phyloP scores from a whole-genome alignment of 2,888 invertebrate genomes.

The Microplitis manilae region DNA sequence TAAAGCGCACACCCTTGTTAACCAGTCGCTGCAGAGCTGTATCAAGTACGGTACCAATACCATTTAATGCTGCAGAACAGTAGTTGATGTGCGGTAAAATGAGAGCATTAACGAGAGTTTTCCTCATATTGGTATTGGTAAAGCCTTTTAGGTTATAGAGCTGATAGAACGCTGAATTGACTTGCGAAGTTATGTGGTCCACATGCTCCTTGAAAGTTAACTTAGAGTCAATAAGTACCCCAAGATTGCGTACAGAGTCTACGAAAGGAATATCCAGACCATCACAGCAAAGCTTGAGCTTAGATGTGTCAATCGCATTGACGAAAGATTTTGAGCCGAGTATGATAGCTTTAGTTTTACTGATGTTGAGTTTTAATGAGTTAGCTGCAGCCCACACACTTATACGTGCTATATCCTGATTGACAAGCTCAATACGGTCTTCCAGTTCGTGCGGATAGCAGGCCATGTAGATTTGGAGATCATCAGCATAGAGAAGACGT shows the following conservation, averaged over 20 bases:
- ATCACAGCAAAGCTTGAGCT: neutral
- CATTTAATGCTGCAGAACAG: neutral
- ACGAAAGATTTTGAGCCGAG: constrained; percentile 20
- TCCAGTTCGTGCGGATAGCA: constrained; percentile 5
- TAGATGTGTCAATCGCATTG: constrained; percentile 1
- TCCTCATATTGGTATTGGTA: neutral
- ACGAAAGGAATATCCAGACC: neutral
- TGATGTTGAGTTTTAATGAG: neutral
- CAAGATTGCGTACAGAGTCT: constrained; percentile 18
- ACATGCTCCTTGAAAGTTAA: neutral
- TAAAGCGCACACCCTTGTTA: neutral
- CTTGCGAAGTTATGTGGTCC: neutral
- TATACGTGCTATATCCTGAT: neutral
- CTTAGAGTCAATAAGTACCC: constrained; percentile 11
- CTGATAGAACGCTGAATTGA: neutral
- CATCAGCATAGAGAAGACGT: constrained; percentile 3
- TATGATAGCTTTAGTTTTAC: constrained; percentile 27
- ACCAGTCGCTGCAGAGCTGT: neutral
- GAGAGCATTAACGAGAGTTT: neutral
- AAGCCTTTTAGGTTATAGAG: neutral
- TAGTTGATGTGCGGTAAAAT: neutral
- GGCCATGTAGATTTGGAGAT: neutral
- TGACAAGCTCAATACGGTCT: neutral
- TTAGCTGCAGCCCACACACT: constrained; percentile 5
- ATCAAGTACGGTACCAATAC: neutral